Evolutionary conservation across 1,140 invertebrate genomes (phyloP).

Genomic region (Holcopasites calliopsidis): DNA sequence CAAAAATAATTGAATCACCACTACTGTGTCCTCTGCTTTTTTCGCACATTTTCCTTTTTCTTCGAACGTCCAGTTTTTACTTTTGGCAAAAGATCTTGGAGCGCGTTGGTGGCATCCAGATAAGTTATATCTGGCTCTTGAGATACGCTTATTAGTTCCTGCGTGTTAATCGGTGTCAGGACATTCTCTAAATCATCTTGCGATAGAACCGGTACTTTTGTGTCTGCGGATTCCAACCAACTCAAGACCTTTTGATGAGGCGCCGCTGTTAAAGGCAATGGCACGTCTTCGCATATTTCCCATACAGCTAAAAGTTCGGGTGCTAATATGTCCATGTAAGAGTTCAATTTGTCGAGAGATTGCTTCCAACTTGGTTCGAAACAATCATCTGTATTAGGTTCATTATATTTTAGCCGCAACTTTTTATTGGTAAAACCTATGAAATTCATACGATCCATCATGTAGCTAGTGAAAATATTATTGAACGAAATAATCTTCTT

Average conservation of each 20-base stretch:
- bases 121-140: slow-evolving; percentile 57
- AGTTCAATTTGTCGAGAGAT: slow-evolving; percentile 66
- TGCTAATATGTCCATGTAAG: slow-evolving; percentile 72
- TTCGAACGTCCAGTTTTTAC: slow-evolving; percentile 42
- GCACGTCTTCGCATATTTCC: slow-evolving; percentile 69
- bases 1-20: not conserved
- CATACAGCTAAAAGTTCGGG: slow-evolving; percentile 72
- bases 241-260: slow-evolving; percentile 74
- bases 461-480: not conserved
- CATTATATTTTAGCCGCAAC: slow-evolving; percentile 38
- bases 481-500: not conserved
- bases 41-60: slow-evolving; percentile 35
- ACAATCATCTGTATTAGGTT: slow-evolving; percentile 1
- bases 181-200: slow-evolving; percentile 42
- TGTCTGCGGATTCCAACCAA: slow-evolving; percentile 66
- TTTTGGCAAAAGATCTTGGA: slow-evolving; percentile 58
- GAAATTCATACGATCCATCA: slow-evolving; percentile 25
- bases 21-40: slow-evolving; percentile 29
- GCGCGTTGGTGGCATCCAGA: slow-evolving; percentile 40
- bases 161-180: slow-evolving; percentile 58
- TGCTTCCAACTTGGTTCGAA: slow-evolving; percentile 67
- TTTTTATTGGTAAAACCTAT: slow-evolving; percentile 67
- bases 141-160: slow-evolving; percentile 71
- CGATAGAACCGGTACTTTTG: slow-evolving; percentile 23
- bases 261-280: slow-evolving; percentile 45